phyloP scores from a whole-genome alignment of 2,888 invertebrate species.

The Calameuta pallipes region DNA sequence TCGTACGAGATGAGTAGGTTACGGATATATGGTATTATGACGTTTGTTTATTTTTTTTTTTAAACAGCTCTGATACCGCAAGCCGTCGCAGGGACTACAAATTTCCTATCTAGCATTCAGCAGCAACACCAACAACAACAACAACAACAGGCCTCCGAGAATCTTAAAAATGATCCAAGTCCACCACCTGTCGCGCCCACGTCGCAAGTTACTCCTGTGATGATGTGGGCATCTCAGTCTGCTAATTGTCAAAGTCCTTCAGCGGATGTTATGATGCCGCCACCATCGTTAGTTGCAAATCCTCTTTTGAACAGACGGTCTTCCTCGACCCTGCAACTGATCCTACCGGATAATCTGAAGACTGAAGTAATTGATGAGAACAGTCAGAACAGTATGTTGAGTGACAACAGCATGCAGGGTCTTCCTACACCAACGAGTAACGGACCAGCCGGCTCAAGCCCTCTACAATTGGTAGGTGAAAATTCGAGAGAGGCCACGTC shows the following conservation, averaged over 20 bases:
- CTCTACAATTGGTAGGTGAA: conserved; percentile 66
- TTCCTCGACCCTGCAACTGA: conserved; percentile 67
- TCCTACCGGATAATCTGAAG: conserved; percentile 70
- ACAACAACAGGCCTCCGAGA: conserved; percentile 35
- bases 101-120: conserved; percentile 32
- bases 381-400: conserved; percentile 74
- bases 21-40: neutral
- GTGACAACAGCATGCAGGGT: conserved; percentile 64
- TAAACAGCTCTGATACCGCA: conserved; percentile 47
- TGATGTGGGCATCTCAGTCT: conserved; percentile 55
- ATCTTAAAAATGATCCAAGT: conserved; percentile 58
- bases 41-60: neutral
- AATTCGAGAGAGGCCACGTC: conserved; percentile 60
- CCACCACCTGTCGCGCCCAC: conserved; percentile 48
- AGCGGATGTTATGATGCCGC: conserved; percentile 76
- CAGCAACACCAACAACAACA: conserved; percentile 19
- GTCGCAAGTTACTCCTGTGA: conserved; percentile 53
- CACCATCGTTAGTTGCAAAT: conserved; percentile 72
- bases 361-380: conserved; percentile 78
- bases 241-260: conserved; percentile 49
- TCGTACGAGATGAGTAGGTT: neutral
- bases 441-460: conserved; percentile 49
- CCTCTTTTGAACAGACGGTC: conserved; percentile 69
- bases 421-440: conserved; percentile 51
- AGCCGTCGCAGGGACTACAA: conserved; percentile 39